Percentiles rank a stretch among this genome's conserved stretches.
phyloP scores from a whole-genome alignment of 2,797 vertebrate species.

The Hemitrygon akajei region DNA sequence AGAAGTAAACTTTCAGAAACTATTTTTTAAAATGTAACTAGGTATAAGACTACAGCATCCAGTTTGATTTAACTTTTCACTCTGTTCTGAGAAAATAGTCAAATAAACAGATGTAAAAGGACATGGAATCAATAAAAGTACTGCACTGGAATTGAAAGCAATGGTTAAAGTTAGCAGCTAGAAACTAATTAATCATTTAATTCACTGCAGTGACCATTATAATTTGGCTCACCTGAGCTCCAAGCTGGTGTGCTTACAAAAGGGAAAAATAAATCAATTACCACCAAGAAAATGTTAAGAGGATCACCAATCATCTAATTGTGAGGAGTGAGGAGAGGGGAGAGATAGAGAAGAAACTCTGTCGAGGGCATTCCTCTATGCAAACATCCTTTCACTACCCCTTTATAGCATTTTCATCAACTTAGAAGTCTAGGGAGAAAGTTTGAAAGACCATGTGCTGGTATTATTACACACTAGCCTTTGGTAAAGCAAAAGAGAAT shows the following conservation, averaged over 20 bases:
- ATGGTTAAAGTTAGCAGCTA: not conserved
- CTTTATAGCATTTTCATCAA: not conserved
- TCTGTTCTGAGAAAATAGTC: not conserved
- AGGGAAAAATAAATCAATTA: constrained; percentile 22
- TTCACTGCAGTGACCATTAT: not conserved
- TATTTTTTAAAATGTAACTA: not conserved
- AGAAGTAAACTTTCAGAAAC: not conserved
- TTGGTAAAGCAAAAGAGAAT: not conserved
- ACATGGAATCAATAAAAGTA: not conserved
- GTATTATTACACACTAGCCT: not conserved
- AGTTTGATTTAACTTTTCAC: not conserved
- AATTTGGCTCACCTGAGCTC: constrained; percentile 27
- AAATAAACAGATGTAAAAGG: not conserved
- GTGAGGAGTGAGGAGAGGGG: not conserved
- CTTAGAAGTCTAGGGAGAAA: not conserved
- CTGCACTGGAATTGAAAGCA: constrained; percentile 10
- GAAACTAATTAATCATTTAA: not conserved
- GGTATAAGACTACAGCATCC: not conserved
- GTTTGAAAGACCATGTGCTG: not conserved
- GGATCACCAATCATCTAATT: not conserved
- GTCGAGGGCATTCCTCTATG: not conserved
- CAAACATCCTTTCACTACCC: not conserved
- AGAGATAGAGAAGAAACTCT: not conserved
- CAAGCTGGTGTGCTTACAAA: constrained; percentile 18
- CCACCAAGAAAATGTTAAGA: not conserved